Evolutionary conservation across 2,113 vertebrate species (phyloP), one percentile per base, ranked within the genome.

Genomic region (Clarias macrocephalus): DNA sequence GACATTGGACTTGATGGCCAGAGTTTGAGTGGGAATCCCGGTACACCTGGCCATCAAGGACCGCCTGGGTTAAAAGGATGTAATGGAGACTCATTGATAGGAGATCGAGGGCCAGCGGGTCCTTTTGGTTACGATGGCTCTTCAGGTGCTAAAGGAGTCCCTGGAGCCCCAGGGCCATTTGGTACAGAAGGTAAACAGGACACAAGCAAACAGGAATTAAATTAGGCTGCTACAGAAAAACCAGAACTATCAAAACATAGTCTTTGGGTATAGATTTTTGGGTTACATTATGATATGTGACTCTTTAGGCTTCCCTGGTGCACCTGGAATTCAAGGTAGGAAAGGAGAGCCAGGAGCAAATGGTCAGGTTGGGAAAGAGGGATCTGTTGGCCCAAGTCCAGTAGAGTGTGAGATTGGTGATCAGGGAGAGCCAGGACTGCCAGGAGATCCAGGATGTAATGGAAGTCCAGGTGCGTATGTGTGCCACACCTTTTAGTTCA

Each of bases 101-200:
- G 95, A 6, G 65, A 80, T 0, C 28, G 72, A 4, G 95, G 95
- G 30, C 88, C 88, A 0, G 19, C 68, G 0, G 95, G 95, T 23
- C 86, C 90, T 1, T 79, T 30, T 15, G 95, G 95, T 5, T 42
- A 62, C 52, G 12, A 0, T 0, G 95, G 95, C 23, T 11, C 80
- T 68, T 88, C 16, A 42, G 95, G 95, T 56, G 88, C 93, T 59
- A 96, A 96, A 92, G 95, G 95, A 84, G 90, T 94, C 1, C 93
- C 93, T 3, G 95, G 95, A 80, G 30, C 85, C 16, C 56, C 79
- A 25, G 90, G 90, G n/a, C 56, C 85, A 83, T 10, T 13, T 80
- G 90, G 90, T 77, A 42, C 18, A 28, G 63, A 88, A 75, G 90
- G 90, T 91, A 83, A 3, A 15, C 62, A 21, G 59, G 3, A 56